A percentile compares a stretch with the other conserved stretches of the same genome.
These are phyloP conservation scores for Magallana angulata DNA, from an alignment of 1,140 invertebrate genomes.

Conservation along the genomic window DNA sequence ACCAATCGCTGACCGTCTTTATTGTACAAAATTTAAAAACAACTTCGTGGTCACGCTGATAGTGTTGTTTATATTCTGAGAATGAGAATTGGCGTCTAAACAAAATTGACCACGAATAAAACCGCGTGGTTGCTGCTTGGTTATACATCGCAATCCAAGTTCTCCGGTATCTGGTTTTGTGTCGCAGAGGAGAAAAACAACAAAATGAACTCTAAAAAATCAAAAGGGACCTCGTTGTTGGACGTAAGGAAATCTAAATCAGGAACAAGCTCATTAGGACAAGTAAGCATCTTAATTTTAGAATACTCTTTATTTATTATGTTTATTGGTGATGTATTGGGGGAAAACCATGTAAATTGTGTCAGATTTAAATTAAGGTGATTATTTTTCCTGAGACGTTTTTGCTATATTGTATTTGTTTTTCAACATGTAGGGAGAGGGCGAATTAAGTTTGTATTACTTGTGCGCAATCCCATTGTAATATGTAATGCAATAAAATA, in stretches of 20 bases:
- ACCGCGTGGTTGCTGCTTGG: slow-evolving; percentile 18
- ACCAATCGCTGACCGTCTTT: slow-evolving; percentile 46
- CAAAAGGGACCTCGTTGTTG: not conserved
- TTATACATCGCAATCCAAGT: not conserved
- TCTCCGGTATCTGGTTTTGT: not conserved
- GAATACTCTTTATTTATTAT: no score
- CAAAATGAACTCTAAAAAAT: slow-evolving; percentile 18
- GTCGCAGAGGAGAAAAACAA: not conserved
- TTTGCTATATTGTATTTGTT: no score
- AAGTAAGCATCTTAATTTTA: not conserved
- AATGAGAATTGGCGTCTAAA: slow-evolving; percentile 27
- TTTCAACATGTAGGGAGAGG: no score
- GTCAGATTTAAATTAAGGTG: no score
- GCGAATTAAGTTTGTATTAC: no score
- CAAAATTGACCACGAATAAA: slow-evolving; percentile 15
- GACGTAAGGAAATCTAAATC: slow-evolving; percentile 25
- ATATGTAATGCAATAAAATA: no score
- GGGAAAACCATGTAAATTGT: no score
- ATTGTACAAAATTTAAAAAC: slow-evolving; percentile 54
- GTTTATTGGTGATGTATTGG: no score
- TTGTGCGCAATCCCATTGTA: no score
- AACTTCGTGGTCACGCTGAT: slow-evolving; percentile 38
- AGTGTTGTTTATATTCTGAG: slow-evolving; percentile 49
- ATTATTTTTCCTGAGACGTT: no score
- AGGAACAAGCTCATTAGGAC: not conserved